phyloP scores from a whole-genome alignment of 35 echinoderm and acorn worm species.

The Nesometra sesokonis region DNA sequence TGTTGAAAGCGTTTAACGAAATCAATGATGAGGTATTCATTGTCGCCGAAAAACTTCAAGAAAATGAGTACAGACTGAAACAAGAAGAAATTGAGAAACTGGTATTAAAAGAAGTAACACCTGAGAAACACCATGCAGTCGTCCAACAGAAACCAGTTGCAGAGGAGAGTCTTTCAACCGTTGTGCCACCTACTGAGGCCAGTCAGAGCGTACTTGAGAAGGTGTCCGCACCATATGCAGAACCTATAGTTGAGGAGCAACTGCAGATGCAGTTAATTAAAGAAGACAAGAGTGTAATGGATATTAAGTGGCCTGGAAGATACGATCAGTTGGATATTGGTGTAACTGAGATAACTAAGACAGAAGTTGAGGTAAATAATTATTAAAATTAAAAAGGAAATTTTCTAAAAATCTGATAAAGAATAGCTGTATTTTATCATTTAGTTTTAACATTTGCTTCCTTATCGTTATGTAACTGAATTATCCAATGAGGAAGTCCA shows the following conservation, averaged over 20 bases:
- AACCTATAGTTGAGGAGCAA: not conserved
- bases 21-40: not conserved
- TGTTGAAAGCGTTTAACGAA: not conserved
- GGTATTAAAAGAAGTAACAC: not conserved
- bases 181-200: not conserved
- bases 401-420: too few relatives aligned
- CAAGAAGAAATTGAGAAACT: not conserved
- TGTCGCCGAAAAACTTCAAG: not conserved
- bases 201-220: not conserved
- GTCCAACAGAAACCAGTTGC: not conserved
- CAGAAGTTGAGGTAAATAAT: not conserved
- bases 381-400: too few relatives aligned
- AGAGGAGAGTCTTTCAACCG: not conserved
- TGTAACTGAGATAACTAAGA: not conserved
- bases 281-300: not conserved
- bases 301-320: not conserved
- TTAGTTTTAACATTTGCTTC: too few relatives aligned
- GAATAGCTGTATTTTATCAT: too few relatives aligned
- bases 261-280: not conserved
- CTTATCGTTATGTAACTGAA: too few relatives aligned
- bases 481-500: too few relatives aligned
- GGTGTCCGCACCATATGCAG: not conserved
- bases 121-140: not conserved
- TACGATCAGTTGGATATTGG: not conserved
- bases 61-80: not conserved